Conservation (phyloP, 2,888 invertebrate species). For the Nomada fucata region DNA sequence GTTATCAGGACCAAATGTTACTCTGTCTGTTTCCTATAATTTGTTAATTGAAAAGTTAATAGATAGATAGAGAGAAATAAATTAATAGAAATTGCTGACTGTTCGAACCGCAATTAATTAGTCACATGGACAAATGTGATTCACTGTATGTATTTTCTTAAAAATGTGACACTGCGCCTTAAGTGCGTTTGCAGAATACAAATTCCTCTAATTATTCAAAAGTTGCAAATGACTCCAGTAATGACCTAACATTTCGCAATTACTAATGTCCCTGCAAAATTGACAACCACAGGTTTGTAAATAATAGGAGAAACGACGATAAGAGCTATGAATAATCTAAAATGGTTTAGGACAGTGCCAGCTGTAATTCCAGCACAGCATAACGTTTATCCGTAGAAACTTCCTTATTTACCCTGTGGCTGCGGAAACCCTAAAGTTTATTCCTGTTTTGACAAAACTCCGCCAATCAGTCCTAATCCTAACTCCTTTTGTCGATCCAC, state of each 20-base stretch:
- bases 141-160: not conserved
- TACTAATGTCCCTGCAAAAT: too few species aligned
- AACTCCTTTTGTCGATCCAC: not conserved
- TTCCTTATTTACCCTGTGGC: not conserved
- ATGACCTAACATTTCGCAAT: too few species aligned
- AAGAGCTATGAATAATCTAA: not conserved
- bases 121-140: slow-evolving; percentile 11
- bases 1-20: too few species aligned
- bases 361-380: not conserved
- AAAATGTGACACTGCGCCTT: too few species aligned
- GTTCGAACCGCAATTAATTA: slow-evolving; percentile 47
- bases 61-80: too few species aligned
- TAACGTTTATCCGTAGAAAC: slow-evolving; percentile 12
- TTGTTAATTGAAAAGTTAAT: slow-evolving; percentile 26
- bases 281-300: too few species aligned
- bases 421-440: slow-evolving; percentile 8
- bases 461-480: not conserved
- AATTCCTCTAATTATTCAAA: not conserved
- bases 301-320: too few species aligned
- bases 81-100: slow-evolving; percentile 64
- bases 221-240: not conserved
- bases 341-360: not conserved
- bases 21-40: too few species aligned
- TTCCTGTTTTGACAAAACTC: not conserved
- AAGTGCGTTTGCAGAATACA: too few species aligned